Evolutionary conservation across 1,140 invertebrate species (phyloP).

Genomic region (Drosophila ercepeae): DNA sequence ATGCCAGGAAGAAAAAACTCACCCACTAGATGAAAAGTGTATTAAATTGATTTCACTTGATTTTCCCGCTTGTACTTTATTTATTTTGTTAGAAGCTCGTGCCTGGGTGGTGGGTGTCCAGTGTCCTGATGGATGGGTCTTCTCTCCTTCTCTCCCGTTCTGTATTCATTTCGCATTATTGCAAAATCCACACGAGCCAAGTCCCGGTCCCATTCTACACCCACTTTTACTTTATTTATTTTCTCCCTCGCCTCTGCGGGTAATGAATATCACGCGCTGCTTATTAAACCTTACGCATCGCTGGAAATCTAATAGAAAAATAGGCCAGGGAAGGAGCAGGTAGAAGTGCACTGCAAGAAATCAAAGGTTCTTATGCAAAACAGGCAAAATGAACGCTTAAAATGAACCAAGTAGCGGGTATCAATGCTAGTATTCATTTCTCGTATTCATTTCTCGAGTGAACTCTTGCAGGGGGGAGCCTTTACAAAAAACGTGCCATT

Average conservation of each 20-base stretch:
- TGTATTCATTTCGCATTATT: constrained; percentile 78
- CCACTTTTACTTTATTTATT: constrained; percentile 5
- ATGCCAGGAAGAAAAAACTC: background rate
- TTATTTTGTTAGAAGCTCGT: constrained; percentile 43
- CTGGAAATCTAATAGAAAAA: constrained; percentile 49
- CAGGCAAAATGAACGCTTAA: background rate
- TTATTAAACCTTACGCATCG: constrained; percentile 70
- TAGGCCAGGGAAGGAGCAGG: background rate
- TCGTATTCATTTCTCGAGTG: background rate
- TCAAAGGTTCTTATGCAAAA: too few species aligned
- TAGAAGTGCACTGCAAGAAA: background rate
- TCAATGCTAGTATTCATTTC: background rate
- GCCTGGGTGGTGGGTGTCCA: constrained; percentile 13
- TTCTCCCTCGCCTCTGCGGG: constrained; percentile 22
- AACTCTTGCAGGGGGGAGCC: background rate
- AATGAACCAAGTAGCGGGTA: background rate
- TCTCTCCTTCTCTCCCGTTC: background rate
- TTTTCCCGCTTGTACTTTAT: constrained; percentile 67
- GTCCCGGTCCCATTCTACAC: constrained; percentile 1
- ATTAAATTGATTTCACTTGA: constrained; percentile 76
- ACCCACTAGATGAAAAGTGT: constrained; percentile 49
- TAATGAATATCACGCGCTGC: constrained; percentile 80
- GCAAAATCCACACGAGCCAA: constrained; percentile 72
- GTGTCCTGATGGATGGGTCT: constrained; percentile 26
- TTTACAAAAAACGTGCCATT: constrained; percentile 57